Evolutionary conservation across 2,888 invertebrate species (phyloP), one percentile per base, ranked within the genome.

Genomic region (Rotaria magnacalcarata): DNA sequence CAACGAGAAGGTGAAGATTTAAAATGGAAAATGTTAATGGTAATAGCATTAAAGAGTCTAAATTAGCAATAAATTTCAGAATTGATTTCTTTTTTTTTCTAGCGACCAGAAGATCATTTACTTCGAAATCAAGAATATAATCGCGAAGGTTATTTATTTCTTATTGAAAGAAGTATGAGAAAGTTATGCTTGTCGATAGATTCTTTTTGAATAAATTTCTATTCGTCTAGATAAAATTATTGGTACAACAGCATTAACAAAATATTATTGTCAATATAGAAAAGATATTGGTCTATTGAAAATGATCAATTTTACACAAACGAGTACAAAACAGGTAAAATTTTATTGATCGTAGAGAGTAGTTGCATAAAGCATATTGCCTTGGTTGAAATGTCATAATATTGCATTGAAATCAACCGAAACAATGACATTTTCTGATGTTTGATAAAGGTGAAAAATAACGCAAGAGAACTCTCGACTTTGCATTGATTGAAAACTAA

Each of bases 181-280:
- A 24, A 24, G 54, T 27, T 1, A 34, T 34, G 34, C 34, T 34
- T 34, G 34, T 34, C 34, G 34, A 34, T 34, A 34, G 34, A 34
- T 34, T 34, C 34, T 34, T 34, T 34, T 34, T 34, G 50, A 21
- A 47, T 19, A 50, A 19, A 34, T 34, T 5, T 67, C 19, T 54
- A 60, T 24, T 19, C 14, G 1, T 27, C n/a, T 87, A 85, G 47
- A 54, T 86, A 50, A 85, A 24, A 47, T 85, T 10, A 80, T 80
- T 80, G 87, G 87, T 91, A 96, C 96, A 90, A 95, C 96, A 89
- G 94, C 96, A 90, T 98, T 97, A 97, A 96, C 94, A 89, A 98
- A 98, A 92, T 96, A 96, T 91, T 99, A 96, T 93, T 96, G 96
- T 92, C 95, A 94, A 90, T 98, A 97, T 93, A 94, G 95, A 91